These are phyloP conservation scores for Agrochola macilenta DNA, from an alignment of 2,888 invertebrate genomes.

Conservation along the genomic window DNA sequence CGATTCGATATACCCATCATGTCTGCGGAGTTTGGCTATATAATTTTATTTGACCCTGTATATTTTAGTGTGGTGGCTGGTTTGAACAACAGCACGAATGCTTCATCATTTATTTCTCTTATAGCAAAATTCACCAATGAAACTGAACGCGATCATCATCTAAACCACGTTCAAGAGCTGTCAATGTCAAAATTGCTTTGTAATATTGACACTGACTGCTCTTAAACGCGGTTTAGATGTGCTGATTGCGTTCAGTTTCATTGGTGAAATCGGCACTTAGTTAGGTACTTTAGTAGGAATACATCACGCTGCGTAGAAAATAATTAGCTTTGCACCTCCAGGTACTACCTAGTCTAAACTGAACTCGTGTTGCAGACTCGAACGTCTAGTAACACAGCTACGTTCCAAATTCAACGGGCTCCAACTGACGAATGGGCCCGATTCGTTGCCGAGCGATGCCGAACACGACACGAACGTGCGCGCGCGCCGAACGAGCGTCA, in stretches of 20 bases:
- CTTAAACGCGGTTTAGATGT: too few species aligned
- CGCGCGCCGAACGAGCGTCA: slow-evolving; percentile 80
- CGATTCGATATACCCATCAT: too few species aligned
- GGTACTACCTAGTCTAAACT: slow-evolving; percentile 71
- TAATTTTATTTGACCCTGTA: too few species aligned
- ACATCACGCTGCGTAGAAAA: slow-evolving; percentile 43
- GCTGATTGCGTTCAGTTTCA: too few species aligned
- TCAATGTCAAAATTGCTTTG: too few species aligned
- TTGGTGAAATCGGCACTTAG: neutral
- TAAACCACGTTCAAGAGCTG: too few species aligned
- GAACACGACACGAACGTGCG: slow-evolving; percentile 82
- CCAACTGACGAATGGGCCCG: slow-evolving; percentile 84
- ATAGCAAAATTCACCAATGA: too few species aligned
- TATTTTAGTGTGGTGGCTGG: slow-evolving; percentile 50
- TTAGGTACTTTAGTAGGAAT: slow-evolving; percentile 30
- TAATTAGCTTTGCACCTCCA: slow-evolving; percentile 51
- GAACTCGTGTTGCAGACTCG: slow-evolving; percentile 88
- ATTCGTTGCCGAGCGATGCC: slow-evolving; percentile 85
- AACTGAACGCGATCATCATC: too few species aligned
- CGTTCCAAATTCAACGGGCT: slow-evolving; percentile 88
- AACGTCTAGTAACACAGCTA: slow-evolving; percentile 90
- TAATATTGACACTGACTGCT: too few species aligned
- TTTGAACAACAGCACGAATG: slow-evolving; percentile 37
- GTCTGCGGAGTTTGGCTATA: too few species aligned
- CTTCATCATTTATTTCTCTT: slow-evolving; percentile 33